Evolutionary conservation across 2,888 invertebrate genomes (phyloP), one percentile per base, ranked within the genome.

Genomic region (Meloe dianella): DNA sequence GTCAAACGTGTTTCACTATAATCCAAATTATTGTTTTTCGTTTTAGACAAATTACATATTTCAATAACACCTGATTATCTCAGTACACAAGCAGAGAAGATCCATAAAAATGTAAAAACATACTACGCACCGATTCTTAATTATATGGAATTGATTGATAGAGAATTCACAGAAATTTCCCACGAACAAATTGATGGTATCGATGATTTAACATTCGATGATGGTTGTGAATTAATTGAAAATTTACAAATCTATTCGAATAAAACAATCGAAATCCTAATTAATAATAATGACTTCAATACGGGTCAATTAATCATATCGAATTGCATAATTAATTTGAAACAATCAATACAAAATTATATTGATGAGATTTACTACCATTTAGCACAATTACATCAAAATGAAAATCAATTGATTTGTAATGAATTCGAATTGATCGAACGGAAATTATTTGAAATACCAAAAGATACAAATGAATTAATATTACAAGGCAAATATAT

Each of bases 401-500:
- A 84, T 64, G 89, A 90, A 74, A 91, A 92, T 81, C 83, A 87
- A 58, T 86, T 86, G 29, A 92, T 93, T 70, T 92, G 92, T 77
- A 83, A 85, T 1, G 88, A 89, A 74, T 96, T 95, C 81, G 89
- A 92, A 81, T 85, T 85, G 29, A 89, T 96, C 64, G 88, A 89
- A 74, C 85, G 85, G 35, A 88, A 86, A 71, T 93, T 94, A 0
- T 80, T 92, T 12, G 88, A 89, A 74, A 88, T 90, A 72, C 96
- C 96, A 0, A 87, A 87, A 70, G 91, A 91, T 47, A 94, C 95
- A 0, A 91, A 90, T 74, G 93, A 96, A 77, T 85, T 97, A 32
- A 88, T 96, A 74, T 92, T 91, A 70, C 89, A 92, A 83, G 92
- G 93, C 32, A 73, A 77, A 71, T 95, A 93, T 80, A 94, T 96